phyloP scores from a whole-genome alignment of 2,888 invertebrate genomes.

The Athrips mouffetella region DNA sequence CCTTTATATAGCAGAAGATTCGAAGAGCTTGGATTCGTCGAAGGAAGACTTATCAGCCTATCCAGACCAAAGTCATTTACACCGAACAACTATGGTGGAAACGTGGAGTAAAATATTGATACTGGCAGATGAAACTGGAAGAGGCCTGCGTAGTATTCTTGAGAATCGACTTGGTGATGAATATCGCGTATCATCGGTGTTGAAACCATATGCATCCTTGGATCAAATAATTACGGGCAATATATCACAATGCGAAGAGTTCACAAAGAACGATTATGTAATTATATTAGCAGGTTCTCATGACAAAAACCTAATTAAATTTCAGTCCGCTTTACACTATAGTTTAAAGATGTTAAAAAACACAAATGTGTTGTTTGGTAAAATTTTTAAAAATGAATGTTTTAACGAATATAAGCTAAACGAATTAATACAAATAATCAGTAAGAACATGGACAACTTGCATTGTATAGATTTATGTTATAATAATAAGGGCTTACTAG shows the following conservation, averaged over 20 bases:
- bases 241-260: neutral
- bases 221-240: neutral
- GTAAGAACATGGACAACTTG: neutral
- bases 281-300: neutral
- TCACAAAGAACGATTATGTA: neutral
- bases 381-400: neutral
- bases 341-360: neutral
- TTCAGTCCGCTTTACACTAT: neutral
- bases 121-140: neutral
- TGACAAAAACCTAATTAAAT: neutral
- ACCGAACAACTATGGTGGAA: too few relatives aligned
- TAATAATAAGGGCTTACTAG: neutral
- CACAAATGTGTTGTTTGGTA: neutral
- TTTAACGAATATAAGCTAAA: neutral
- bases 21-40: too few relatives aligned
- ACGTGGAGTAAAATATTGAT: too few relatives aligned
- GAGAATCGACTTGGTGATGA: neutral
- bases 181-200: neutral
- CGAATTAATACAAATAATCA: neutral
- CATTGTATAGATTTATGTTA: neutral
- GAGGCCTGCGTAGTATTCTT: neutral
- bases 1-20: too few relatives aligned
- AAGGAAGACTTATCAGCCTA: too few relatives aligned
- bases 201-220: too few relatives aligned
- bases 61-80: too few relatives aligned